Conservation (phyloP, 2,888 invertebrate species). For the Bembecia ichneumoniformis region DNA sequence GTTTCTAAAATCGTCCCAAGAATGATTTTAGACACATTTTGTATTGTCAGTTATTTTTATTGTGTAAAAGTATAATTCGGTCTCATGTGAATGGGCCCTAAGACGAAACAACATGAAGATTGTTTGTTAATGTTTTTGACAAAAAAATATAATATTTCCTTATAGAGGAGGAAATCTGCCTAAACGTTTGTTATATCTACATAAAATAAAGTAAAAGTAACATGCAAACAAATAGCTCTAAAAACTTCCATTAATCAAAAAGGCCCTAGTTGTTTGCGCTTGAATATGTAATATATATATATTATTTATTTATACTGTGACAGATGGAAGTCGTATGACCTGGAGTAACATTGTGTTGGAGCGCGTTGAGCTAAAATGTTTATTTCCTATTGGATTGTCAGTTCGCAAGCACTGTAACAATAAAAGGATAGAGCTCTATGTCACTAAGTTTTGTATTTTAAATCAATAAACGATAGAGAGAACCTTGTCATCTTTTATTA, state of each 20-base stretch:
- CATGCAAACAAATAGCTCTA: conserved; percentile 34
- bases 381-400: conserved; percentile 73
- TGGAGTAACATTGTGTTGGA: conserved; percentile 22
- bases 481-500: conserved; percentile 36
- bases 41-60: too few species aligned
- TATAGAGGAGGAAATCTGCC: conserved; percentile 34
- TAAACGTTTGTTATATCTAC: conserved; percentile 12
- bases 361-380: conserved; percentile 54
- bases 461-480: conserved; percentile 73
- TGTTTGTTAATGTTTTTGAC: conserved; percentile 2
- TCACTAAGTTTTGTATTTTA: conserved; percentile 74
- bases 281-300: conserved; percentile 32
- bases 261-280: conserved; percentile 58
- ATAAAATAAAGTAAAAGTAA: conserved; percentile 4
- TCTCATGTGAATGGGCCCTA: too few species aligned
- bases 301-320: conserved; percentile 55
- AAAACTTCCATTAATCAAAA: conserved; percentile 43
- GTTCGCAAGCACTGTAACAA: conserved; percentile 73
- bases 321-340: conserved; percentile 37
- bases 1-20: too few species aligned
- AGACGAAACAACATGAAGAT: too few species aligned
- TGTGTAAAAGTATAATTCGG: too few species aligned
- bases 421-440: conserved; percentile 73
- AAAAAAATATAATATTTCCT: conserved; percentile 11
- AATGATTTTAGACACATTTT: too few species aligned